Evolutionary conservation across 1,140 invertebrate species (phyloP).

Genomic region (Akabosia matsudoensis): DNA sequence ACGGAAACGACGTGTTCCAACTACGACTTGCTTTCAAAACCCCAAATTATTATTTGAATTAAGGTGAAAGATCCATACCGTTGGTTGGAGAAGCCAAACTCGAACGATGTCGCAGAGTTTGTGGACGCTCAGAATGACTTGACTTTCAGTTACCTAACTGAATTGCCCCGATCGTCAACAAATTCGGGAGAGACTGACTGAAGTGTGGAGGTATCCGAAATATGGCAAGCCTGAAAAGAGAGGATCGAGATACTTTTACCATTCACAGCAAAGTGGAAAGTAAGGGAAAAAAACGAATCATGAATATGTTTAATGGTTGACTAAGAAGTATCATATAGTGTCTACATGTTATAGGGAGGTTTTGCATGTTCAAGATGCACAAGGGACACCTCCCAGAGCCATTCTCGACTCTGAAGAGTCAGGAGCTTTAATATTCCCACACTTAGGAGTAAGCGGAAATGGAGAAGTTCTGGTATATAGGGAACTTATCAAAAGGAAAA

Average conservation of each 20-base stretch:
- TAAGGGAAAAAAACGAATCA: not conserved
- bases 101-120: conserved; percentile 84
- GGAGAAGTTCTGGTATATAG: conserved; percentile 13
- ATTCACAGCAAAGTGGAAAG: not conserved
- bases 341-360: conserved; percentile 8
- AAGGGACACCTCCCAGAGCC: not conserved
- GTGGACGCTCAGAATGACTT: conserved; percentile 59
- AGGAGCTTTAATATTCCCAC: conserved; percentile 2
- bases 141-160: conserved; percentile 5
- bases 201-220: conserved; percentile 18
- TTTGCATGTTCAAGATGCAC: conserved; percentile 25
- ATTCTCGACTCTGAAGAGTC: conserved; percentile 19
- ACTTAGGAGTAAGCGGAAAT: conserved; percentile 3
- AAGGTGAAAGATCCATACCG: conserved; percentile 88
- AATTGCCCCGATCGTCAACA: not conserved
- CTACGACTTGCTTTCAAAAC: too few species aligned
- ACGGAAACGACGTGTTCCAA: not conserved
- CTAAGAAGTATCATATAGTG: not conserved
- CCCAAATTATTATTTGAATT: conserved; percentile 2
- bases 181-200: conserved; percentile 4
- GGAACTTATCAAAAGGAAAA: conserved; percentile 6
- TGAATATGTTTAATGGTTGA: not conserved
- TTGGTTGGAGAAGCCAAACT: conserved; percentile 93
- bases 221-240: conserved; percentile 15
- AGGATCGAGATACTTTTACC: conserved; percentile 14